phyloP scores from a whole-genome alignment of 2,888 invertebrate species.

The Drosophila meridiana region DNA sequence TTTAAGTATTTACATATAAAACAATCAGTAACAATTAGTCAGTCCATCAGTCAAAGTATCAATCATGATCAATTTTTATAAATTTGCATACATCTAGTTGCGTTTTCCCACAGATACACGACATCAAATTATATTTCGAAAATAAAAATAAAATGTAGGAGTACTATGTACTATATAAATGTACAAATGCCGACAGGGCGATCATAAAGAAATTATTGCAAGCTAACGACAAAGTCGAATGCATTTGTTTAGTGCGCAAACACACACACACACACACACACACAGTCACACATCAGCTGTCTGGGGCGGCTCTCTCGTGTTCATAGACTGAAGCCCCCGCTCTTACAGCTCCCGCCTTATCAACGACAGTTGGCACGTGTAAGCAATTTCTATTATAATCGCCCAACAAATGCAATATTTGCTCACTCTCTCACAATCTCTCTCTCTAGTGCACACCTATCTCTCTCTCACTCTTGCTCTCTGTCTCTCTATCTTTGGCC shows the following conservation, averaged over 20 bases:
- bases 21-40: neutral
- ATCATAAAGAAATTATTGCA: conserved; percentile 12
- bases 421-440: conserved; percentile 26
- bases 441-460: conserved; percentile 16
- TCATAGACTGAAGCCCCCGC: conserved; percentile 5
- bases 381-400: conserved; percentile 76
- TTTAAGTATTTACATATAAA: neutral
- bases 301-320: conserved; percentile 28
- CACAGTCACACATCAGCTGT: conserved; percentile 35
- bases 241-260: conserved; percentile 57
- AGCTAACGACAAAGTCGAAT: conserved; percentile 45
- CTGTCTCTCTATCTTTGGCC: conserved; percentile 30
- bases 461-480: conserved; percentile 4
- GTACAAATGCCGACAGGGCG: neutral
- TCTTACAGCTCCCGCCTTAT: conserved; percentile 18
- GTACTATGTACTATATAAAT: neutral
- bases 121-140: neutral
- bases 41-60: neutral
- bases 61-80: neutral
- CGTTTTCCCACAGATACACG: neutral
- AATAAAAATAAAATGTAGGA: neutral
- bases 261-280: conserved; percentile 18
- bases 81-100: neutral
- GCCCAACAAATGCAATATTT: conserved; percentile 51
- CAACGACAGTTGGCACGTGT: conserved; percentile 69